Evolutionary conservation across 2,113 vertebrate species (phyloP), one percentile per base, ranked within the genome.

Genomic region (Oxyruncus cristatus): DNA sequence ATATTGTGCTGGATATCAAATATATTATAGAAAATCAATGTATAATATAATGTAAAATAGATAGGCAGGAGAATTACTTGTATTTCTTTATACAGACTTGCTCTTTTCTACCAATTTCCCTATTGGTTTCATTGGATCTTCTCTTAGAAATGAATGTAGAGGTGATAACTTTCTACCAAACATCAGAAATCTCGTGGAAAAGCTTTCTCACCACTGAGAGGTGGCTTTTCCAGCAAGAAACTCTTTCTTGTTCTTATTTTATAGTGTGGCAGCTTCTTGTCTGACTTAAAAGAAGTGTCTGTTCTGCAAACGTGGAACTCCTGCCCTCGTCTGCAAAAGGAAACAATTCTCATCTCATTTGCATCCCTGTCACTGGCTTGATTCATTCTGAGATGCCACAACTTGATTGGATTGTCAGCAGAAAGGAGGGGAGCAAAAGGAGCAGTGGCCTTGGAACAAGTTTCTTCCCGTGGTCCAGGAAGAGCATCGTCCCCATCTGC

Each of bases 401-500:
- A 2, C 41, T 67, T 15, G n/a, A 42, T 47, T 44, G 77, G 59
- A 5, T 5, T 58, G 22, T 21, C 56, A 70, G 78, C 30, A 28
- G 5, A 18, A 85, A 58, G 49, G 26, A n/a, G 53, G 76, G 47
- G 28, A 67, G 42, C 68, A 62, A 50, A 70, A 89, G 52, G 41
- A 87, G 59, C 44, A 2, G 67, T 75, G 79, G 73, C 73, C 55
- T 50, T 41, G 89, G 88, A 91, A 84, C 75, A 65, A 41, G 18
- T 87, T 95, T 93, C 74, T 96, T 88, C 86, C 77, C 73, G 23
- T 78, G 84, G 86, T 19, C 93, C 75, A 18, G 78, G 95, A 87
- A 93, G 94, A 97, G 72, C 84, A 73, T 72, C 85, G 87, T 97
- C 96, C 92, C 93, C 95, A 74, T 92, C 85, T 93, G 88, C 90